Base-by-base conservation (phyloP, 2,113 vertebrate genomes). In the Odontesthes bonariensis region DNA sequence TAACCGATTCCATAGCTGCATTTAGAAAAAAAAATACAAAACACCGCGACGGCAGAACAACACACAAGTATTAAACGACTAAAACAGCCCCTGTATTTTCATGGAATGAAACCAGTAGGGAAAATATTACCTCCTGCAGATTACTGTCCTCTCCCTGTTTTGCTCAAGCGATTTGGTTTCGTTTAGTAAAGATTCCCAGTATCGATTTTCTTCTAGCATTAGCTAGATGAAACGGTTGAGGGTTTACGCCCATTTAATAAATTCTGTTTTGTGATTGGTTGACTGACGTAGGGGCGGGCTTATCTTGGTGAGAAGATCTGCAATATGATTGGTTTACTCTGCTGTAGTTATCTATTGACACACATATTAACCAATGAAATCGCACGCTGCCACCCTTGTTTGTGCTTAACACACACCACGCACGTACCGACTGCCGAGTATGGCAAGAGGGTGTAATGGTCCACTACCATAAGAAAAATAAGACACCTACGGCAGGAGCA, bases 41-140 rank as follows among this genome's bases (percentile, higher is more conserved):
- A 91, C 88, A 84, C 54, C 73, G 61, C 86, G 82, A 86, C 86
- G 81, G 63, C 75, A 54, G 61, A 68, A 49, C 67, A 60, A 7
- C 33, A 78, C 55, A 86, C 57, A 58, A 19, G 54, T 5, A 57
- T 35, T 27, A 68, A 59, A 53, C 55, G 4, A 61, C 27, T 14
- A 53, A 35, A 11, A 19, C 14, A 0, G 4, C 8, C 2, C 19
- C 0, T 1, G 5, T 0, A 1, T 6, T 1, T 32, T 2, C 42
- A 64, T 3, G n/a, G 12, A 74, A 56, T 19, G 0, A 31, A 23
- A 16, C 3, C 1, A 0, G 4, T 35, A 57, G 10, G n/a, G 0
- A 5, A 31, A 14, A 59, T 3, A 8, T 89, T 94, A 94, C 94
- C 93, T 94, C 86, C 94, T 88, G 92, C 89, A 27, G 32, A 2